These are phyloP conservation scores for Anisognathus igniventris DNA, from an alignment of 2,797 vertebrate genomes.

Conservation along the genomic window DNA sequence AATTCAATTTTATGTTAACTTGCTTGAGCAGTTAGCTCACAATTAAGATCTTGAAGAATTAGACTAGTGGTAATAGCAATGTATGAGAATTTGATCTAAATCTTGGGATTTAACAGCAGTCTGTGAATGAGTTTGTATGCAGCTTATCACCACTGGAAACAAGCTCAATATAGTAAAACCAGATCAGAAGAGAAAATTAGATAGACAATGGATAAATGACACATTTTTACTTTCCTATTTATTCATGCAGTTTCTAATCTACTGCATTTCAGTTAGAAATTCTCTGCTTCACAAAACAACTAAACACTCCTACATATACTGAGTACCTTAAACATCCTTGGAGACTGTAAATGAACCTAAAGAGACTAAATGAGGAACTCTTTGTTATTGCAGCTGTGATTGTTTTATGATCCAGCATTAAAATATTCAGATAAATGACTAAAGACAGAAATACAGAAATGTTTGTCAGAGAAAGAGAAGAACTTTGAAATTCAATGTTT, in stretches of 20 bases:
- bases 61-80: constrained; percentile 53
- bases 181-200: neutral
- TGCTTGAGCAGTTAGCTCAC: constrained; percentile 69
- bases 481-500: neutral
- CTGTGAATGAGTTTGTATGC: neutral
- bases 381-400: neutral
- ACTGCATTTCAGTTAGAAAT: neutral
- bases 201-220: neutral
- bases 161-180: neutral
- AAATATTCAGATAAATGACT: neutral
- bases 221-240: neutral
- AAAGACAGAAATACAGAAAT: neutral
- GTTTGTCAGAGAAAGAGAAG: neutral
- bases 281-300: neutral
- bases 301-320: neutral
- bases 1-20: constrained; percentile 75
- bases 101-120: constrained; percentile 1
- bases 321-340: neutral
- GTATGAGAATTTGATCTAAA: constrained; percentile 36
- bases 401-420: neutral
- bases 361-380: neutral
- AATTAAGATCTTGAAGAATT: constrained; percentile 64
- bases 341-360: neutral
- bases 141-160: neutral
- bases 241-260: neutral